Conservation (phyloP, 2,888 invertebrate species). For the Chironomus tentans region DNA sequence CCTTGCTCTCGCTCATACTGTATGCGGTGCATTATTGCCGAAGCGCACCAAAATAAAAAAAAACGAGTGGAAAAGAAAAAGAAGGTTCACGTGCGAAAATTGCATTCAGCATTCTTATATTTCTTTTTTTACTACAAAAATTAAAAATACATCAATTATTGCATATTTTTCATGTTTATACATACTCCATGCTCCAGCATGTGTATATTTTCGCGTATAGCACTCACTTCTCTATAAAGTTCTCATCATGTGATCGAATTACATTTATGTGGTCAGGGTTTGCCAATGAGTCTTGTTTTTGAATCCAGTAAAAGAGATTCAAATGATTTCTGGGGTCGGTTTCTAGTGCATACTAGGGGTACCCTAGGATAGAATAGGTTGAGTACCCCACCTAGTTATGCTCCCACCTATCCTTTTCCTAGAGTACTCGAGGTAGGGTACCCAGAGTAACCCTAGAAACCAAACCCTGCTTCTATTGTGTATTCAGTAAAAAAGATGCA, state of each 20-base stretch:
- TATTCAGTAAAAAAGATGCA: no score
- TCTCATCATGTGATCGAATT: conserved; percentile 14
- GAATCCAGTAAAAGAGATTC: no score
- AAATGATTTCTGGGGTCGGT: no score
- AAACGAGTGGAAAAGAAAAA: background rate
- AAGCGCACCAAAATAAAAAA: background rate
- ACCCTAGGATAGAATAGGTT: no score
- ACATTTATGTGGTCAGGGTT: background rate
- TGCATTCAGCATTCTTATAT: conserved; percentile 12
- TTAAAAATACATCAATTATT: conserved; percentile 26
- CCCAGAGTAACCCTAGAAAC: no score
- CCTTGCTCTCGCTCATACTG: background rate
- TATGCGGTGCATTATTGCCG: background rate
- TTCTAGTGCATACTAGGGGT: no score
- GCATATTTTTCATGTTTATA: conserved; percentile 23
- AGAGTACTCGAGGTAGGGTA: no score
- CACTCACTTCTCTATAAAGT: background rate
- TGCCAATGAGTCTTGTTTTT: background rate
- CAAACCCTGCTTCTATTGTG: no score
- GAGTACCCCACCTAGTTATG: no score
- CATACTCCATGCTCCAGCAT: background rate
- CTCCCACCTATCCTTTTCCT: no score
- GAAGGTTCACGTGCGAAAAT: conserved; percentile 24
- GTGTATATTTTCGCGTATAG: background rate
- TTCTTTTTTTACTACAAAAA: conserved; percentile 13